Evolutionary conservation across 2,797 vertebrate species (phyloP), one percentile per base, ranked within the genome.

Genomic region (Antennarius maculatus): DNA sequence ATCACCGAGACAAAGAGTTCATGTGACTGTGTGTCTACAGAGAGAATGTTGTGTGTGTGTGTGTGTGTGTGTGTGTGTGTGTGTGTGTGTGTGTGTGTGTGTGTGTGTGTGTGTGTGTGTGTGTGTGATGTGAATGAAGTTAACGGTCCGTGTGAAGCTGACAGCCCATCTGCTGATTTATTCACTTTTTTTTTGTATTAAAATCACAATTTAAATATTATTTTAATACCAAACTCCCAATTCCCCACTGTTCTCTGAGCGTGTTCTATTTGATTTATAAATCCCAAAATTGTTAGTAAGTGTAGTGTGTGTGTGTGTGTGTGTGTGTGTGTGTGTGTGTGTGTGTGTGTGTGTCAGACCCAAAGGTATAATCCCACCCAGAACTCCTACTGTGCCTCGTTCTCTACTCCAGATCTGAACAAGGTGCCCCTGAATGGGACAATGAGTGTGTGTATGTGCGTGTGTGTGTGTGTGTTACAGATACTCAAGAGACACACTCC

Each of bases 101-200:
- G 18, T 47, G 48, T 48, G 14, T 23, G 23, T 23, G 23, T 23
- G 23, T 23, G 23, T 23, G 8, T 34, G 8, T 8, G 31, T 29
- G 15, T 46, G 18, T 47, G 48, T 48, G 14, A 18, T 23, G 28
- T 54, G 52, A 13, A 47, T 54, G 10, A 66, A 71, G 78, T 58
- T 9, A 65, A 48, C 28, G 42, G 77, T 61, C 80, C 69, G 78
- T 61, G 54, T 79, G 84, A 67, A 14, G 60, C 46, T 80, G 80
- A 85, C 73, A 27, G 69, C 68, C 53, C 48, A 75, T 61, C 54
- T 65, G 59, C 56, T 64, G 39, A 31, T 71, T 74, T 64, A 61
- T 48, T 43, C 27, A 61, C 31, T 69, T 71, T 51, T 43, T 52
- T 61, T 46, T 37, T 64, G 53, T 39, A 70, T 9, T 39, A 39